Conservation (phyloP, 1,140 invertebrate genomes). For the Tribolium madens region DNA sequence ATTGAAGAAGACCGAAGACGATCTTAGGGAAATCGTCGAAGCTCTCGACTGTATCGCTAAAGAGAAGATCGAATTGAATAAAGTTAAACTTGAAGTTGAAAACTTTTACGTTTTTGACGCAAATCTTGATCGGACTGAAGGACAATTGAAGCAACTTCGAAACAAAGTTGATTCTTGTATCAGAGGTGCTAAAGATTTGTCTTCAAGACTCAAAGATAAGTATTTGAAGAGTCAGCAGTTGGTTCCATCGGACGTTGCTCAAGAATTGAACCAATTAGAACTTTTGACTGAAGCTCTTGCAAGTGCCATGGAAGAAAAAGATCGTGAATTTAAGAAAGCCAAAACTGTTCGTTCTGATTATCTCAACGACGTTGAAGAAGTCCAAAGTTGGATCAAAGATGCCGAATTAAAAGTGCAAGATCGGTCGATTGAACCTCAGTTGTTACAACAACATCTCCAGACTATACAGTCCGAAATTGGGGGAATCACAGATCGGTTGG, state of each 20-base stretch:
- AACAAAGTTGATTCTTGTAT: slow-evolving; percentile 70
- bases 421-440: slow-evolving; percentile 79
- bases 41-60: slow-evolving; percentile 74
- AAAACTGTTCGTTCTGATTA: slow-evolving; percentile 85
- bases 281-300: slow-evolving; percentile 82
- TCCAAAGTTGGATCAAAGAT: slow-evolving; percentile 84
- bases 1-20: slow-evolving; percentile 70
- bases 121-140: slow-evolving; percentile 71
- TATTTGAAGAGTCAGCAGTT: slow-evolving; percentile 76
- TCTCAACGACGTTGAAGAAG: slow-evolving; percentile 80
- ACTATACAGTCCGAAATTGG: slow-evolving; percentile 82
- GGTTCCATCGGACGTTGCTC: slow-evolving; percentile 80
- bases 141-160: slow-evolving; percentile 64
- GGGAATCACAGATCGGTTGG: slow-evolving; percentile 80
- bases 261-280: slow-evolving; percentile 81
- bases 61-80: slow-evolving; percentile 74
- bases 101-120: slow-evolving; percentile 81
- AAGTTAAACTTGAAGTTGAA: slow-evolving; percentile 73
- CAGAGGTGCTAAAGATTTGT: slow-evolving; percentile 73
- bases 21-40: slow-evolving; percentile 72
- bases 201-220: slow-evolving; percentile 73
- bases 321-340: slow-evolving; percentile 87
- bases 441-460: slow-evolving; percentile 81
- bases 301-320: slow-evolving; percentile 86
- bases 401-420: slow-evolving; percentile 88